These are phyloP conservation scores for Drosophila aff. DNA, from an alignment of 1,140 invertebrate genomes.

Conservation along the genomic window DNA sequence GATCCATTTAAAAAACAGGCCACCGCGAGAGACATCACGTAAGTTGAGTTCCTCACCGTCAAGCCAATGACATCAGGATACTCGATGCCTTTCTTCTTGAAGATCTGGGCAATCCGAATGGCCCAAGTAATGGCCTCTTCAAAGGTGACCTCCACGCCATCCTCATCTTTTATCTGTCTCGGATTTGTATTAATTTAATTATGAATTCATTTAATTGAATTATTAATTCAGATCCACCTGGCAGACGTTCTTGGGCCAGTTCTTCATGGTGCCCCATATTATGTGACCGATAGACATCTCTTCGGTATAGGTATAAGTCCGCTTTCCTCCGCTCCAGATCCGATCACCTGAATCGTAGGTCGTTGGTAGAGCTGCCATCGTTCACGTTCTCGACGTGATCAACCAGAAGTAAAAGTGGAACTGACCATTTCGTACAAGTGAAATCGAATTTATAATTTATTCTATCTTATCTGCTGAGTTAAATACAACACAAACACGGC, in stretches of 20 bases:
- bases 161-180: not conserved
- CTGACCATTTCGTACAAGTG: not conserved
- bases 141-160: not conserved
- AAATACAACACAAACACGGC: too few relatives aligned
- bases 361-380: not conserved
- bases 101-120: conserved; percentile 5
- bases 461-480: not conserved
- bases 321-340: not conserved
- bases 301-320: not conserved
- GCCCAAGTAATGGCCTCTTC: not conserved
- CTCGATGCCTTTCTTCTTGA: conserved; percentile 2
- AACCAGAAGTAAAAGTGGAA: not conserved
- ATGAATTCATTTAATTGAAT: not conserved
- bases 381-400: not conserved
- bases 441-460: conserved; percentile 1
- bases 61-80: conserved; percentile 2
- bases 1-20: conserved; percentile 3
- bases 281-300: not conserved
- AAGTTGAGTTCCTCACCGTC: not conserved
- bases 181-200: not conserved
- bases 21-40: conserved; percentile 3
- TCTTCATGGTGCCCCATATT: not conserved
- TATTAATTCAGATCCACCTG: not conserved
- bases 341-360: not conserved
- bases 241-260: conserved; percentile 6